Conservation (phyloP, 2,888 invertebrate species). For the Microplitis deprimator region DNA sequence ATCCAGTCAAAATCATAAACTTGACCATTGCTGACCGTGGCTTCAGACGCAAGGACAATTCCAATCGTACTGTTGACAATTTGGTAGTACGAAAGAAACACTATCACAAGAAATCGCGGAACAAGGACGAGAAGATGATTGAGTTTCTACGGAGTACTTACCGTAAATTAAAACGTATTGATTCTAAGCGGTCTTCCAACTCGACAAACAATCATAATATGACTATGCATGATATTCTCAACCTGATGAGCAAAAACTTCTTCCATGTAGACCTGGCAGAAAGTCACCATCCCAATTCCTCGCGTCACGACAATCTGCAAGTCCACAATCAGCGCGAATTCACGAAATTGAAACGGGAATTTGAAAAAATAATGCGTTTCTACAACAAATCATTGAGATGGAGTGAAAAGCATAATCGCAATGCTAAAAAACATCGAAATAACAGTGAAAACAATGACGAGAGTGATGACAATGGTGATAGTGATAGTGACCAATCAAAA, state of each 20-base stretch:
- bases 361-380: conserved; percentile 67
- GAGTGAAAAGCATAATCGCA: conserved; percentile 66
- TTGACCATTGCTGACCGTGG: neutral
- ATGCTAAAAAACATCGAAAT: conserved; percentile 54
- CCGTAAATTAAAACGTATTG: conserved; percentile 66
- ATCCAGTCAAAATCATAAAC: conserved; percentile 4
- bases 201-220: conserved; percentile 56
- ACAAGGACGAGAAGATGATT: conserved; percentile 67
- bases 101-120: conserved; percentile 57
- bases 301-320: conserved; percentile 59
- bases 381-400: conserved; percentile 68
- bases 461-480: conserved; percentile 39
- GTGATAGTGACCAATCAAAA: conserved; percentile 18
- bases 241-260: conserved; percentile 68
- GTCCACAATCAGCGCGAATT: conserved; percentile 66
- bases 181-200: conserved; percentile 60
- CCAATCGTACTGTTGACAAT: conserved; percentile 29
- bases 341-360: conserved; percentile 65
- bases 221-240: conserved; percentile 68
- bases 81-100: conserved; percentile 52
- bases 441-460: conserved; percentile 32
- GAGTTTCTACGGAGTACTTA: conserved; percentile 67
- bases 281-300: conserved; percentile 54
- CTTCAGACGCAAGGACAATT: neutral
- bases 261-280: conserved; percentile 67